phyloP scores from a whole-genome alignment of 2,113 vertebrate genomes.

The Odobenus rosmarus region DNA sequence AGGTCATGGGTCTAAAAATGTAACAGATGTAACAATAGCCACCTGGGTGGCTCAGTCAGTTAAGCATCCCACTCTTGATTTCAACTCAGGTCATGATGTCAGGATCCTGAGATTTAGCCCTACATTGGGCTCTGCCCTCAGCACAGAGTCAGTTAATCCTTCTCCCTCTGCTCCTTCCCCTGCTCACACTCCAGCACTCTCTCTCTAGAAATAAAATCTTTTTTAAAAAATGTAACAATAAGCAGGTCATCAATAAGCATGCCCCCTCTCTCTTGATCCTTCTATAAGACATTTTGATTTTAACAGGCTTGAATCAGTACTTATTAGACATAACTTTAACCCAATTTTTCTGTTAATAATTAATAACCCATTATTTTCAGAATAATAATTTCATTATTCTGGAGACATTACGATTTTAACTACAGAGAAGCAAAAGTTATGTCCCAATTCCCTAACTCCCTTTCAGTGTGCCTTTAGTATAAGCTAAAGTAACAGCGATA shows the following conservation, averaged over 20 bases:
- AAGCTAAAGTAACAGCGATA: background rate
- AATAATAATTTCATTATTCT: background rate
- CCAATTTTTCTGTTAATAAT: background rate
- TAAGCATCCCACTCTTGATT: background rate
- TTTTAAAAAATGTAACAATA: background rate
- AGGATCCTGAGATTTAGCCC: background rate
- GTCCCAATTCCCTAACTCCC: background rate
- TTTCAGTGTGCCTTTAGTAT: background rate
- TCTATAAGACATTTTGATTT: conserved; percentile 4
- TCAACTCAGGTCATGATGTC: background rate
- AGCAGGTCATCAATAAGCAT: background rate
- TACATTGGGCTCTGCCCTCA: background rate
- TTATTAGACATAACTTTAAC: conserved; percentile 10
- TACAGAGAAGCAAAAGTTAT: background rate
- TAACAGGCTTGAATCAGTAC: background rate
- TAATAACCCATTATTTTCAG: background rate
- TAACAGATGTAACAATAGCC: background rate
- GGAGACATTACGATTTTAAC: conserved; percentile 14
- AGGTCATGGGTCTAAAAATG: background rate
- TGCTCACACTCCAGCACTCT: background rate
- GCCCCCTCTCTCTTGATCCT: background rate
- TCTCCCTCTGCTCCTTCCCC: background rate
- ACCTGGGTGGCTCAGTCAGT: background rate
- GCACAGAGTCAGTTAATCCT: background rate
- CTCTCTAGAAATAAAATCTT: background rate